phyloP scores from a whole-genome alignment of 2,888 invertebrate genomes.

The Sisyra nigra region DNA sequence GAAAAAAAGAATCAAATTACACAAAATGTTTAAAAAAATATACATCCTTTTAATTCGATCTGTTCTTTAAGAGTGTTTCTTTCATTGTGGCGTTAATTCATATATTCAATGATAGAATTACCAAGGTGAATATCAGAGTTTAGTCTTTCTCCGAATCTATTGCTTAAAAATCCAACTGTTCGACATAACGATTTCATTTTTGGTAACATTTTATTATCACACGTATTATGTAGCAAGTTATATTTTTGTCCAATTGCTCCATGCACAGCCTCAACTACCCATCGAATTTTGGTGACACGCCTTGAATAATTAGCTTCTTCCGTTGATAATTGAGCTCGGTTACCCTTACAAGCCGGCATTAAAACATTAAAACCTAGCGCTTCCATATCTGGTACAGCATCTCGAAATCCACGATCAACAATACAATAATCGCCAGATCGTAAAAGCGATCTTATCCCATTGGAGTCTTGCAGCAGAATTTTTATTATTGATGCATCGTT shows the following conservation, averaged over 20 bases:
- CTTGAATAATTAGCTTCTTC: background rate
- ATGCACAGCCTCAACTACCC: slow-evolving; percentile 14
- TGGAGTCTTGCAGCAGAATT: background rate
- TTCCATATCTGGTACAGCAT: slow-evolving; percentile 12
- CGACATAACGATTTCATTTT: too few species aligned
- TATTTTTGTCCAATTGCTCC: slow-evolving; percentile 12
- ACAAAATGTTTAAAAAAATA: too few species aligned
- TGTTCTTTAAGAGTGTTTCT: too few species aligned
- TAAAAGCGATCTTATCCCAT: slow-evolving; percentile 6
- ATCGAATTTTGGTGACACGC: slow-evolving; percentile 12
- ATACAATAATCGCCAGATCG: slow-evolving; percentile 13
- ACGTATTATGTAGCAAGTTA: slow-evolving; percentile 9
- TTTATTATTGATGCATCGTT: background rate
- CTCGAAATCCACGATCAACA: slow-evolving; percentile 16
- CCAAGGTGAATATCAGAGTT: too few species aligned
- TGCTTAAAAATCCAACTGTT: too few species aligned
- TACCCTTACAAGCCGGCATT: slow-evolving; percentile 17
- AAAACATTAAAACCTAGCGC: slow-evolving; percentile 12
- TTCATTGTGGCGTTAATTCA: too few species aligned
- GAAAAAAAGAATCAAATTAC: too few species aligned
- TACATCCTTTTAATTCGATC: too few species aligned
- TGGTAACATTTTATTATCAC: slow-evolving; percentile 13
- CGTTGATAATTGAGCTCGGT: slow-evolving; percentile 12
- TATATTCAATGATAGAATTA: too few species aligned
- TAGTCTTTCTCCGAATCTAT: too few species aligned